These are phyloP conservation scores for Apotomis turbidana DNA, from an alignment of 2,888 invertebrate genomes.

Conservation along the genomic window DNA sequence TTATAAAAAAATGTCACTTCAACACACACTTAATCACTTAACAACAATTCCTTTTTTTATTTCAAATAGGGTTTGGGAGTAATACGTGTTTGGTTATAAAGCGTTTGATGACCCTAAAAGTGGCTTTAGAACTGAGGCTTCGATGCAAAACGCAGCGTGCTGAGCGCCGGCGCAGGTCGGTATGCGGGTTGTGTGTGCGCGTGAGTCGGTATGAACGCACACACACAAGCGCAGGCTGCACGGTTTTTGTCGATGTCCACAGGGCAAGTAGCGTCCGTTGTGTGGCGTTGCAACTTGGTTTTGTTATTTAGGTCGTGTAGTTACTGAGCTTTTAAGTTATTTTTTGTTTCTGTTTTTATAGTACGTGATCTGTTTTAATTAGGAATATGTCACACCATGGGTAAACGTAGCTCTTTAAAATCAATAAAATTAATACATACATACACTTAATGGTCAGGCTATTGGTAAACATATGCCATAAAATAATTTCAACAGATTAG, in stretches of 20 bases:
- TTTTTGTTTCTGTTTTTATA: no score
- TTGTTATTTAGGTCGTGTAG: constrained; percentile 25
- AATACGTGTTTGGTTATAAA: constrained; percentile 63
- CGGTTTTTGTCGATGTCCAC: constrained; percentile 84
- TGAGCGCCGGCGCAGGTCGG: constrained; percentile 74
- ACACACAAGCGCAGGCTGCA: constrained; percentile 65
- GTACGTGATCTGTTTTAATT: no score
- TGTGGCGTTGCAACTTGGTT: constrained; percentile 62
- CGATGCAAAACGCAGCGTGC: constrained; percentile 77
- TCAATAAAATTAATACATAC: no score
- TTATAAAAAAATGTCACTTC: constrained; percentile 48
- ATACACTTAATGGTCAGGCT: no score
- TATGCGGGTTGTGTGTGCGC: constrained; percentile 70
- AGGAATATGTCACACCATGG: no score
- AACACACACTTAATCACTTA: constrained; percentile 21
- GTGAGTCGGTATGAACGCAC: constrained; percentile 56
- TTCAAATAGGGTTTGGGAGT: constrained; percentile 33
- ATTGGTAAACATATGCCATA: no score
- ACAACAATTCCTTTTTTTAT: neutral
- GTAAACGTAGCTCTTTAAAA: no score
- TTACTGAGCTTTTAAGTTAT: neutral
- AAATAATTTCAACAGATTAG: no score
- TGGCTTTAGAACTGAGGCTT: constrained; percentile 75
- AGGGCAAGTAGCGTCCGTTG: constrained; percentile 77
- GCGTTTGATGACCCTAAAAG: constrained; percentile 81